Evolutionary conservation across 1,140 invertebrate species (phyloP), one percentile per base, ranked within the genome.

Genomic region (Charaxes varanes): DNA sequence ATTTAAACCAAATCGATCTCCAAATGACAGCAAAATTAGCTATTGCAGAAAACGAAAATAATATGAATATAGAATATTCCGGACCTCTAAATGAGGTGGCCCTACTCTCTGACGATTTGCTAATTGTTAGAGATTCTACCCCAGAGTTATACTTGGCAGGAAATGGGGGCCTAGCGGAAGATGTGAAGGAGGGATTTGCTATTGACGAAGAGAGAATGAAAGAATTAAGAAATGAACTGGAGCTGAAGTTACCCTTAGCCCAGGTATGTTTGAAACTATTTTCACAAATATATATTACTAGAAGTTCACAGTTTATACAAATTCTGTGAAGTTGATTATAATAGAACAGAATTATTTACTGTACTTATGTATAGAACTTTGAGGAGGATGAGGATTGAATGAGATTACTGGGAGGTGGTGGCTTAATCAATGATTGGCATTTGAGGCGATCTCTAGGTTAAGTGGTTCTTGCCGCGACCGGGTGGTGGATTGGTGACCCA

Each of bases 161-260:
- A 6, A 74, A 74, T 30, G 65, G 68, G 6, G 66, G 67, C 5
- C 48, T 63, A 3, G 41, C 67, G 8, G 87, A 70, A n/a, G 77
- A 84, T 12, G 35, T 69, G 16, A 87, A 86, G 19, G 86, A 89
- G 19, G 86, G 86, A 2, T 88, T 89, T 43, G 82, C 81, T 13
- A 82, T 91, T 34, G 89, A 92, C 57, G 90, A 91, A 51, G 91
- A 91, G 53, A 89, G 90, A 57, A 89, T 91, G 43, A 85, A 88
- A 8, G 90, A 90, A 1, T 86, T 92, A 38, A 71, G 91, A 48
- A 91, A 90, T 55, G 91, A 92, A 66, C 67, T 92, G 24, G 83
- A 87, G 52, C 86, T 90, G 30, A 93, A 92, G 71, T 73, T 93
- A 41, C 90, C 90, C 22, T 82, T 88, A 47, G 90, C 89, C 4